phyloP scores from a whole-genome alignment of 2,888 invertebrate genomes.

The Thelaira solivaga region DNA sequence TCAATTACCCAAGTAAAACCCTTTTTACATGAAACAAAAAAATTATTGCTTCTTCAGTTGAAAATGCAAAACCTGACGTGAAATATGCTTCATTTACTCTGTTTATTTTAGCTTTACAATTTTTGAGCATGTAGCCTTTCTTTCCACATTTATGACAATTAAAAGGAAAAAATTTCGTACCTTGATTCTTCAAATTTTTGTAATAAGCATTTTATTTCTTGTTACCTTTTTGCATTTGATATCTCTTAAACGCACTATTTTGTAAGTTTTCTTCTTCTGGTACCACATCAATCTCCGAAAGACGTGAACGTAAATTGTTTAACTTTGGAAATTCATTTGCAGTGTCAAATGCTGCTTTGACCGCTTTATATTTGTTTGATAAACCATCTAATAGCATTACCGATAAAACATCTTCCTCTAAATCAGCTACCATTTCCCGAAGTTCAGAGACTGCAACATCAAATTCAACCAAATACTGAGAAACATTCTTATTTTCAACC shows the following conservation, averaged over 20 bases:
- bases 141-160: background rate
- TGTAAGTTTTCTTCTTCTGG: background rate
- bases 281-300: background rate
- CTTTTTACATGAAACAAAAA: background rate
- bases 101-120: background rate
- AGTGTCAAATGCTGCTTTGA: background rate
- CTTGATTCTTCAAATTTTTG: background rate
- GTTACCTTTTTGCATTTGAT: background rate
- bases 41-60: background rate
- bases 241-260: background rate
- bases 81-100: background rate
- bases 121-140: background rate
- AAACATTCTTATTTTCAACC: background rate
- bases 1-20: background rate
- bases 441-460: too few relatives aligned
- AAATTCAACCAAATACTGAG: background rate
- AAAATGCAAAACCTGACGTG: background rate
- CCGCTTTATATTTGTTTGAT: background rate
- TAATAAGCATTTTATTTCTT: background rate
- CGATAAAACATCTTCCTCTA: background rate
- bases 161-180: background rate
- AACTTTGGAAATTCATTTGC: background rate
- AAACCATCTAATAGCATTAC: background rate
- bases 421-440: too few relatives aligned
- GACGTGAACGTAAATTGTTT: background rate